A percentile compares a stretch with the other conserved stretches of the same genome.
Evolutionary conservation across 2,888 invertebrate species (phyloP).

Genomic region (Microctonus brassicae): DNA sequence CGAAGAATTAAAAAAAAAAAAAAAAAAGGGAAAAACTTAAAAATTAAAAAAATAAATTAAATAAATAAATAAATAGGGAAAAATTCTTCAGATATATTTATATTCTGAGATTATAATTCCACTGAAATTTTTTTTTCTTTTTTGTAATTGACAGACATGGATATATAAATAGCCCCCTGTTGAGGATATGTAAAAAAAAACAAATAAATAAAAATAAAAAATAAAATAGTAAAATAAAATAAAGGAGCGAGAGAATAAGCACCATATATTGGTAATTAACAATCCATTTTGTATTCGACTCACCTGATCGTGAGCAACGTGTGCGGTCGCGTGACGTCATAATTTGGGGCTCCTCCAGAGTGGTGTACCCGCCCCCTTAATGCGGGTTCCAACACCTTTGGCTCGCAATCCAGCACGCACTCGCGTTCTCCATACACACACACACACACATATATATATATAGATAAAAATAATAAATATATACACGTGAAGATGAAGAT

Average conservation of each 20-base stretch:
- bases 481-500: neutral
- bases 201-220: neutral
- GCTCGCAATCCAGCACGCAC: constrained; percentile 58
- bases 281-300: constrained; percentile 69
- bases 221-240: neutral
- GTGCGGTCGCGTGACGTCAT: constrained; percentile 70
- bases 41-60: neutral
- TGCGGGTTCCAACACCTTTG: constrained; percentile 68
- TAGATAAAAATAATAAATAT: neutral
- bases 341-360: constrained; percentile 66
- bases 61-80: no score
- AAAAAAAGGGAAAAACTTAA: neutral
- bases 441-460: neutral
- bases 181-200: neutral
- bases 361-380: constrained; percentile 69
- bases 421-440: constrained; percentile 39
- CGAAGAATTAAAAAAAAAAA: neutral
- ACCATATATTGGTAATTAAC: constrained; percentile 59
- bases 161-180: neutral
- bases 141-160: neutral
- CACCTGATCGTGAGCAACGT: constrained; percentile 65
- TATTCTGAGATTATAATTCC: neutral
- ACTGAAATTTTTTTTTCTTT: no score
- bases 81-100: no score
- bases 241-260: neutral